These are phyloP conservation scores for Pollimyrus isidori DNA, from an alignment of 2,113 vertebrate genomes.

Conservation along the genomic window DNA sequence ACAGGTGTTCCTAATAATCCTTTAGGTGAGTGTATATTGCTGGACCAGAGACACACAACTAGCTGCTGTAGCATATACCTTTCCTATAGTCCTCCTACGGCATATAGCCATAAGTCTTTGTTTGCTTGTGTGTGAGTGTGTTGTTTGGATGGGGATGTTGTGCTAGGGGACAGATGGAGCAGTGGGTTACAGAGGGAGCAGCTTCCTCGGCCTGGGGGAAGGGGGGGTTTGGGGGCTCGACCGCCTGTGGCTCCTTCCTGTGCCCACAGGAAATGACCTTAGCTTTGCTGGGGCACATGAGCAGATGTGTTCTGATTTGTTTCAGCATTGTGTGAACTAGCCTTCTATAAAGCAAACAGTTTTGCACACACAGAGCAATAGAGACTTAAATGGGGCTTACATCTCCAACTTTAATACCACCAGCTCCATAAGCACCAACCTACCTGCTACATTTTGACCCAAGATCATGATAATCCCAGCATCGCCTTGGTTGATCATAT, in stretches of 20 bases:
- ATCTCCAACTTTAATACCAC: neutral
- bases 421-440: neutral
- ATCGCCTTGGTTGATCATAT: neutral
- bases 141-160: neutral
- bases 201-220: neutral
- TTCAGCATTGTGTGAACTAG: neutral
- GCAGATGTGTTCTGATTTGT: neutral
- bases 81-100: neutral
- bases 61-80: neutral
- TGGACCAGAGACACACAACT: neutral
- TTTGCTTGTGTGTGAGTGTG: neutral
- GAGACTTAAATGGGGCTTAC: neutral
- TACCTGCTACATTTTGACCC: neutral
- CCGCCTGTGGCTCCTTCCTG: neutral
- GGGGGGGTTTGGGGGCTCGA: neutral
- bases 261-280: neutral
- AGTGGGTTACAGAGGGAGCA: neutral
- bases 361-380: neutral
- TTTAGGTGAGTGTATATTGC: neutral
- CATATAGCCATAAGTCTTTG: neutral
- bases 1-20: too few species aligned
- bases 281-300: neutral
- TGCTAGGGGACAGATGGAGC: neutral
- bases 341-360: neutral
- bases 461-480: neutral